Evolutionary conservation across 2,113 vertebrate genomes (phyloP).

Genomic region (Bungarus multicinctus): DNA sequence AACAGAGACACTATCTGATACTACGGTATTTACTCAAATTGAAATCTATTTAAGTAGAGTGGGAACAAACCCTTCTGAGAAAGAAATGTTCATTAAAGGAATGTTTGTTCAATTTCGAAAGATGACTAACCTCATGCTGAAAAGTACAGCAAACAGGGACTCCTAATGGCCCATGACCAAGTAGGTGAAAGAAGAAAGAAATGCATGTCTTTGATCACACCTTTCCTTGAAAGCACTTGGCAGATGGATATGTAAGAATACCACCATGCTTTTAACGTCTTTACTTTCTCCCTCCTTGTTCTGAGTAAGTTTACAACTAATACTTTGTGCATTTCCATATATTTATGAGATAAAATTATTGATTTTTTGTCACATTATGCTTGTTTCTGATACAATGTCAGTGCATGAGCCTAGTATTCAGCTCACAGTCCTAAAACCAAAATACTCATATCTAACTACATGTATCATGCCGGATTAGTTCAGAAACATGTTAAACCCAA

Average conservation of each 20-base stretch:
- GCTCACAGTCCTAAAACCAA: neutral
- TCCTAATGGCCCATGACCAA: neutral
- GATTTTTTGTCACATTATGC: neutral
- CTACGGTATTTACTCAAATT: neutral
- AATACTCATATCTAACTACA: neutral
- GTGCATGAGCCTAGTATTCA: neutral
- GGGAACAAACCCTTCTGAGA: constrained; percentile 11
- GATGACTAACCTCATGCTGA: neutral
- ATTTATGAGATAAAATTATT: neutral
- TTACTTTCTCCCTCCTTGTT: neutral
- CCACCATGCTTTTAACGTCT: neutral
- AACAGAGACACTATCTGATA: neutral
- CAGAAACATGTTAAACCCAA: neutral
- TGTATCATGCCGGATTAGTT: neutral
- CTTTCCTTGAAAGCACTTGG: neutral
- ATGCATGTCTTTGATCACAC: neutral
- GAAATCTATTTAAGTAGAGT: neutral
- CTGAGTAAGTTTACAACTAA: neutral
- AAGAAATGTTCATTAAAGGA: neutral
- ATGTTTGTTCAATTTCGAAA: constrained; percentile 21
- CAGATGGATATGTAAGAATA: neutral
- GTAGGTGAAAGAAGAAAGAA: neutral
- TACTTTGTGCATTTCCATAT: neutral
- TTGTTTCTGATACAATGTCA: neutral
- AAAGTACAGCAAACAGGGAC: neutral